A percentile compares a stretch with the other conserved stretches of the same genome.
Conservation (phyloP, 2,888 invertebrate genomes). For the Teleiodes luculella region DNA sequence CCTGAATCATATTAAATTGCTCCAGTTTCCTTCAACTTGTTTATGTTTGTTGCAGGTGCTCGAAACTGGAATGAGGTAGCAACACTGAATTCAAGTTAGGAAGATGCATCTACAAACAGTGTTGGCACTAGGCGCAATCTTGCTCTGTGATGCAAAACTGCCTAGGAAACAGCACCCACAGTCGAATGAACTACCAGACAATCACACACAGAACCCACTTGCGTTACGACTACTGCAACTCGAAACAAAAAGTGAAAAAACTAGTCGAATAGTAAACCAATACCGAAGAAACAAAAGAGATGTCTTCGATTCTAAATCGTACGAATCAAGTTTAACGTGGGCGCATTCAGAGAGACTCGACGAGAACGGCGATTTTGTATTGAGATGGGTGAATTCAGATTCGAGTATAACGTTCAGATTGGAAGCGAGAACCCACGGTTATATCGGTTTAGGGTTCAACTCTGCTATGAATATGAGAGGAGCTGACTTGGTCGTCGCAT, state of each 20-base stretch:
- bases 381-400: slow-evolving; percentile 87
- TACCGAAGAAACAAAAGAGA: slow-evolving; percentile 62
- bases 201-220: slow-evolving; percentile 50
- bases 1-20: not conserved
- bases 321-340: slow-evolving; percentile 73
- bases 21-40: slow-evolving; percentile 11
- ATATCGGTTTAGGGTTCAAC: slow-evolving; percentile 92
- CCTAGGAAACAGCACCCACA: slow-evolving; percentile 52
- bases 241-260: slow-evolving; percentile 57
- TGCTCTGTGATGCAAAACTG: slow-evolving; percentile 66
- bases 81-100: slow-evolving; percentile 27
- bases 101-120: slow-evolving; percentile 63
- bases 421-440: slow-evolving; percentile 90
- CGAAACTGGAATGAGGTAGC: slow-evolving; percentile 52
- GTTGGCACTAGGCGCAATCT: slow-evolving; percentile 55
- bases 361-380: slow-evolving; percentile 72
- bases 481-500: slow-evolving; percentile 92
- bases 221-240: slow-evolving; percentile 49
- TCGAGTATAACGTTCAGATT: slow-evolving; percentile 90
- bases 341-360: slow-evolving; percentile 79
- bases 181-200: slow-evolving; percentile 55
- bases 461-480: slow-evolving; percentile 87
- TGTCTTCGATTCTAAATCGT: slow-evolving; percentile 66
- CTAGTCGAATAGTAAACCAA: slow-evolving; percentile 60
- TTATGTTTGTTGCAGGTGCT: slow-evolving; percentile 59